Evolutionary conservation across 2,797 vertebrate species (phyloP), one percentile per base, ranked within the genome.

Genomic region (Hephaestus fuliginosus): DNA sequence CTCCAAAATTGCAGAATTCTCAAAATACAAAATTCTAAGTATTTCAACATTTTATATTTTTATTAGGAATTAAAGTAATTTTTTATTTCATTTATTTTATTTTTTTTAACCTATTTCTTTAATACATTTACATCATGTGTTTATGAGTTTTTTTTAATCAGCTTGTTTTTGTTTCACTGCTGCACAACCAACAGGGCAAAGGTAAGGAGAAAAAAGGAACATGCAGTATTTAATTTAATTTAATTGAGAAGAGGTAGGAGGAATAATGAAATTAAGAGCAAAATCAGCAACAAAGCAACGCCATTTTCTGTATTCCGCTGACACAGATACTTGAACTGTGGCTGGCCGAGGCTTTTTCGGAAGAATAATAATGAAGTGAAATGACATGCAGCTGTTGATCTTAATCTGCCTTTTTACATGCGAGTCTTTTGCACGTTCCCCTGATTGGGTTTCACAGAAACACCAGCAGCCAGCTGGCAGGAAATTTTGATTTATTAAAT

Each of bases 381-480:
- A 91, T 51, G 78, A 70, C 49, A 39, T 52, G 20, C 84, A 91
- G 88, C 83, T 89, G 85, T 46, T 81, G 78, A 81, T 76, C 15
- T 49, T 57, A 53, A 86, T 88, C 74, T 49, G 18, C 6, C 30
- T 66, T 67, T 78, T 76, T 18, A 58, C 49, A 65, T 55, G 74
- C 9, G 28, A 43, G 3, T 28, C 44, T 62, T 44, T 63, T 56
- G 25, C 43, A 74, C 7, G 2, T 88, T 83, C 63, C 49, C 12
- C 67, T 56, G 71, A 68, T 61, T 15, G 14, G 20, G 22, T 79
- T 81, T 70, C 55, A 55, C 46, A 70, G 58, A 64, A 57, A 36
- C 10, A 17, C 9, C 18, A 22, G 28, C 4, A 41, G 43, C 56
- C 80, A 80, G 62, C 70, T 73, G 62, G 67, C 48, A 58, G 53